Evolutionary conservation across 2,888 invertebrate genomes (phyloP).

Genomic region (Parnassius glacialis): DNA sequence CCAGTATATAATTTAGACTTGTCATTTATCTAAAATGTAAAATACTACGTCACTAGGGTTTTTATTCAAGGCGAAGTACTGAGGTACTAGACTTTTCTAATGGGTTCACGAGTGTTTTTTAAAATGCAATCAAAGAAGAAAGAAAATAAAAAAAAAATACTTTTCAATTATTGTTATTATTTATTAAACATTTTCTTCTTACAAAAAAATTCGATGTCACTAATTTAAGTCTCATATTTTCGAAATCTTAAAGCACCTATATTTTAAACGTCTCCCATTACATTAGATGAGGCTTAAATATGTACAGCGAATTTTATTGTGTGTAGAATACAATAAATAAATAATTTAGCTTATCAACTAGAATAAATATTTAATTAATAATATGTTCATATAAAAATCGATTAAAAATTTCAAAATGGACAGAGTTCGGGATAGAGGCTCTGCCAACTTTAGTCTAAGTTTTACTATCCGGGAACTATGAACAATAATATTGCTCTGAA

Average conservation of each 20-base stretch:
- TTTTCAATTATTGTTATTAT: constrained; percentile 18
- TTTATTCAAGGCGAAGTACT: too few relatives aligned
- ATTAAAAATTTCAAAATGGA: constrained; percentile 54
- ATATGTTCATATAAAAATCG: constrained; percentile 48
- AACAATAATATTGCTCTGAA: constrained; percentile 53
- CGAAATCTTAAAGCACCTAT: constrained; percentile 70
- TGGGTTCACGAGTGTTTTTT: too few relatives aligned
- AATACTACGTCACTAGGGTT: too few relatives aligned
- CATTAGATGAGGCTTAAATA: constrained; percentile 59
- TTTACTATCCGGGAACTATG: constrained; percentile 59
- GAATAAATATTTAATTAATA: constrained; percentile 49
- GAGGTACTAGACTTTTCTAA: too few relatives aligned
- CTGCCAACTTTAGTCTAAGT: constrained; percentile 37
- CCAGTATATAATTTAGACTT: too few relatives aligned
- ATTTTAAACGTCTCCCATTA: constrained; percentile 71
- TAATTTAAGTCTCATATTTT: constrained; percentile 60
- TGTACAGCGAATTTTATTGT: constrained; percentile 39
- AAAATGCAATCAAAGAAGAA: too few relatives aligned
- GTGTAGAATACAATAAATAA: constrained; percentile 55
- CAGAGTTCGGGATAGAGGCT: constrained; percentile 44
- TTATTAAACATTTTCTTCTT: constrained; percentile 13
- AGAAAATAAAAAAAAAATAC: constrained; percentile 1
- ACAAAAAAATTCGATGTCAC: constrained; percentile 26
- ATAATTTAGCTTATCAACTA: constrained; percentile 42
- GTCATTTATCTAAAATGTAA: too few relatives aligned